Evolutionary conservation across 2,888 invertebrate species (phyloP).

Genomic region (Perithous albicinctus): DNA sequence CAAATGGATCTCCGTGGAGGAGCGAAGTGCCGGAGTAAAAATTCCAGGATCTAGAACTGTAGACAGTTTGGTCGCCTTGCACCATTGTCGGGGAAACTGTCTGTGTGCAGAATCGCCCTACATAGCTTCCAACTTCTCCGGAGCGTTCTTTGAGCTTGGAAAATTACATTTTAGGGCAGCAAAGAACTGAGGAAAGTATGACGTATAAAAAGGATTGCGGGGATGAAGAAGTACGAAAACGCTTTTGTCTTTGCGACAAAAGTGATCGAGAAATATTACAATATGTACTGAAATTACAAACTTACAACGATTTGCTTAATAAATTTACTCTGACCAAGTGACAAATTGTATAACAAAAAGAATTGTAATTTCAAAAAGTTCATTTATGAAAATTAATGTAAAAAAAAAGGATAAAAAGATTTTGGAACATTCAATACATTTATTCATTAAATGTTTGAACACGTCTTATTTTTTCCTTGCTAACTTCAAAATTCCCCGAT

Average conservation of each 20-base stretch:
- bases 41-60: constrained; percentile 52
- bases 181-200: constrained; percentile 12
- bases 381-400: too few species aligned
- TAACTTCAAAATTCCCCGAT: too few species aligned
- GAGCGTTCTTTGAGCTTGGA: constrained; percentile 55
- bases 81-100: constrained; percentile 26
- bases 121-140: constrained; percentile 27
- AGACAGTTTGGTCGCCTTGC: constrained; percentile 53
- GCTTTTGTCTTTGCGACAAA: neutral
- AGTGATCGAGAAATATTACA: neutral
- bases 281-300: too few species aligned
- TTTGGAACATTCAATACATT: too few species aligned
- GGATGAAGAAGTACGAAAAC: too few species aligned
- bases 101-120: neutral
- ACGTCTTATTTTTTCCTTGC: too few species aligned
- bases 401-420: too few species aligned
- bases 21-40: constrained; percentile 59
- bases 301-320: too few species aligned
- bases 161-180: constrained; percentile 60
- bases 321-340: too few species aligned
- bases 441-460: too few species aligned
- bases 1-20: constrained; percentile 60
- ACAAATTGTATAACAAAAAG: too few species aligned
- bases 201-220: neutral
- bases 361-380: too few species aligned